A percentile compares a stretch with the other conserved stretches of the same genome.
These are phyloP conservation scores for Glaucomys volans DNA, from an alignment of 2,113 vertebrate species.

Conservation along the genomic window DNA sequence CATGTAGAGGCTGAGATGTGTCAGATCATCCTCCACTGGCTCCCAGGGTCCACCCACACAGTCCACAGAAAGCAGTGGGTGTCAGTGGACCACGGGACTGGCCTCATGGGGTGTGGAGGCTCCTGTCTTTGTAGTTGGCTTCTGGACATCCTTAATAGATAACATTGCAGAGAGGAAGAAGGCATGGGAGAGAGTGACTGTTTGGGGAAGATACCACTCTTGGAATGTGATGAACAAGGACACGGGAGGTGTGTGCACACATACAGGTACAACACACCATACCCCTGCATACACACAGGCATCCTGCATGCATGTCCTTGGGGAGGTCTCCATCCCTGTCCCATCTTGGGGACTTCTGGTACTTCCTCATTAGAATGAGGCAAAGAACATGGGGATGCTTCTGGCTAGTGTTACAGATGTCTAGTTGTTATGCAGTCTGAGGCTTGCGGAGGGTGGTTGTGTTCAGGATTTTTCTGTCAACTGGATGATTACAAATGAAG, in stretches of 20 bases:
- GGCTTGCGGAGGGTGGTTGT: too few species aligned
- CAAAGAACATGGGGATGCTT: background rate
- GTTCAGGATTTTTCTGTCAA: background rate
- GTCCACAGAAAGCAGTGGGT: background rate
- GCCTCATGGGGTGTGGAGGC: background rate
- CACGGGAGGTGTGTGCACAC: too few species aligned
- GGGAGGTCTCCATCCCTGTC: background rate
- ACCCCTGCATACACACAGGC: background rate
- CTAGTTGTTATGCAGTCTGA: background rate
- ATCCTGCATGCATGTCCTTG: background rate
- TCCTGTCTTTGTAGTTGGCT: background rate
- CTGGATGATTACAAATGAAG: background rate
- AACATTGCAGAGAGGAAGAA: background rate
- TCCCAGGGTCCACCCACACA: background rate
- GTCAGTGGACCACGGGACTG: background rate
- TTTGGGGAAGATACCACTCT: background rate
- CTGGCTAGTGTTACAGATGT: background rate
- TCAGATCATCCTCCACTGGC: background rate
- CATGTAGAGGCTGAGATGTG: background rate
- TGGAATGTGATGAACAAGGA: background rate
- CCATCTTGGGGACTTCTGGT: background rate
- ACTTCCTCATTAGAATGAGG: background rate
- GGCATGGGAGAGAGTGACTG: background rate
- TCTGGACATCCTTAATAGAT: background rate
- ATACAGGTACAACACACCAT: background rate